Base-by-base conservation (phyloP, 2,888 invertebrate genomes). In the Thereva nobilitata region DNA sequence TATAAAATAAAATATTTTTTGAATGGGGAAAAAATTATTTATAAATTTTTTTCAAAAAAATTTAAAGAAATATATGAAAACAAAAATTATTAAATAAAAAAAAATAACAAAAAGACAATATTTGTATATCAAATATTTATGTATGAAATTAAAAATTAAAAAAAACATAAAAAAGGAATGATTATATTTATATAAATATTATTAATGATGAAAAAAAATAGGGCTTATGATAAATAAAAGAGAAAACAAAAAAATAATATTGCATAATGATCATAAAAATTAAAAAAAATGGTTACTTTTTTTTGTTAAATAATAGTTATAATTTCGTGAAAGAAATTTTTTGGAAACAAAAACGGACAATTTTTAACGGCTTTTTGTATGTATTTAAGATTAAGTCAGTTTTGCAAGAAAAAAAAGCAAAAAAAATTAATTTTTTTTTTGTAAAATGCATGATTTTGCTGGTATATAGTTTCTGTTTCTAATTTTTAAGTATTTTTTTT, bases 91-190 rank as follows among this genome's bases (percentile, higher is more conserved):
- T 59, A 45, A 59, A 59, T 59, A 8, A 9, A 23, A 12, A 35
- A 56, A 59, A 35, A 9, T 35, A 52, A 35, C 9, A 52, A 57
- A 57, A 59, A 59, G 59, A 59, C 59, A 59, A 59, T 59, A 59
- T 59, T 59, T 59, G 59, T 59, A 47, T 47, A 59, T 59, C 59
- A 59, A 59, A 59, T 59, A 59, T 59, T 59, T 59, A 59, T 38
- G 59, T 59, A 59, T 47, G 9, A 23, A 23, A 23, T 23, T 47
- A 47, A 47, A 59, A 49, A 12, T 23, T 38, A 59, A 23, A 23
- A 23, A 23, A 23, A 23, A 23, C 23, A 23, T 23, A 23, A 23
- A 23, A 23, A 23, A 23, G 23, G 23, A 23, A 23, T 23, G 23
- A 23, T 23, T 59, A 59, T 57, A 57, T 57, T 44, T 57, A 44